Evolutionary conservation across 2,113 vertebrate species (phyloP).

Genomic region (Saccopteryx leptura): DNA sequence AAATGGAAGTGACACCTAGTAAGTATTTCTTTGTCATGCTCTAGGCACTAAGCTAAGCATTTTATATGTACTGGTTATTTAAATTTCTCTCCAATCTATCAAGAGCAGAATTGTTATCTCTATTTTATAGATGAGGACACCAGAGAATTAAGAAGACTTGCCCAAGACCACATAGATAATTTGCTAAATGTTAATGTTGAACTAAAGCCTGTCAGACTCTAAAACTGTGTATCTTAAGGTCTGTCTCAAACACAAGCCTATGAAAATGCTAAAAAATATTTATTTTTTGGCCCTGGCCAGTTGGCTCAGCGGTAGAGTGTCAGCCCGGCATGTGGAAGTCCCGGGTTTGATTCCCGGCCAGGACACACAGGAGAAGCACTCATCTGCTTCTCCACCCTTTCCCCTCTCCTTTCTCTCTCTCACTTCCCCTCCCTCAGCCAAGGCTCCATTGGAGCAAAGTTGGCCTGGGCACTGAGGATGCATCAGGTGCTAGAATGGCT

Average conservation of each 20-base stretch:
- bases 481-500: too few relatives aligned
- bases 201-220: neutral
- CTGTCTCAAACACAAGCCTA: constrained; percentile 20
- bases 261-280: constrained; percentile 19
- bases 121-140: neutral
- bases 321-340: too few relatives aligned
- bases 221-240: constrained; percentile 25
- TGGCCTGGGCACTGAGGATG: too few relatives aligned
- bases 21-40: neutral
- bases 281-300: neutral
- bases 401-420: too few relatives aligned
- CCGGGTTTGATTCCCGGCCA: too few relatives aligned
- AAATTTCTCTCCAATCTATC: constrained; percentile 44
- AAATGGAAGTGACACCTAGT: neutral
- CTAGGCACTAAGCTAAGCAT: neutral
- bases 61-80: constrained; percentile 48
- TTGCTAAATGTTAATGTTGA: neutral
- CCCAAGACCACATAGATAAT: neutral
- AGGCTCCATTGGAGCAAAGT: too few relatives aligned
- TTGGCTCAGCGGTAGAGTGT: too few relatives aligned
- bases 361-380: too few relatives aligned
- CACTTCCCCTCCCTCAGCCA: too few relatives aligned
- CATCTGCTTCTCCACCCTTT: too few relatives aligned
- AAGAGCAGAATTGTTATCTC: constrained; percentile 28
- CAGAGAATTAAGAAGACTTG: neutral